phyloP scores from a whole-genome alignment of 2,113 vertebrate genomes.

The Limnothrissa miodon region DNA sequence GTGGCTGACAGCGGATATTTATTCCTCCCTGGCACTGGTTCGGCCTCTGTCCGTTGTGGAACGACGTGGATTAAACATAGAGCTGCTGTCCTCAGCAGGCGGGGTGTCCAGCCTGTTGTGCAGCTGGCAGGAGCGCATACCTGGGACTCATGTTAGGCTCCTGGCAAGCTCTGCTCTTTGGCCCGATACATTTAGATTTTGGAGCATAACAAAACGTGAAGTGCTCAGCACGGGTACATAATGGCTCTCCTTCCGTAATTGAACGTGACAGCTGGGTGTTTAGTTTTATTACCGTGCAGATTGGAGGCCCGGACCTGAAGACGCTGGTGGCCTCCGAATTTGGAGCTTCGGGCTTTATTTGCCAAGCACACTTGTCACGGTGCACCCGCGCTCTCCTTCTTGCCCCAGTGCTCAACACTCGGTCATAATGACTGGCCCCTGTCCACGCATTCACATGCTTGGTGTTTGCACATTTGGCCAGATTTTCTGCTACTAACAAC shows the following conservation, averaged over 20 bases:
- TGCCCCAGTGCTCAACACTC: not conserved
- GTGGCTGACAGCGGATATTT: not conserved
- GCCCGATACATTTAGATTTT: conserved; percentile 3
- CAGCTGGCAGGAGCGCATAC: conserved; percentile 14
- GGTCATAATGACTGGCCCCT: not conserved
- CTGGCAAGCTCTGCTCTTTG: not conserved
- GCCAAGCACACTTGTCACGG: conserved; percentile 10
- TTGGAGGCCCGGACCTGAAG: not conserved
- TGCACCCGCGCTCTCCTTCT: not conserved
- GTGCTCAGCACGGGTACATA: conserved; percentile 1
- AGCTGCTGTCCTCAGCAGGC: conserved; percentile 21
- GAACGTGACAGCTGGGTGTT: conserved; percentile 14
- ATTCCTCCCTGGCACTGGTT: not conserved
- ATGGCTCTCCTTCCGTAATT: not conserved
- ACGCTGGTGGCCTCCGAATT: not conserved
- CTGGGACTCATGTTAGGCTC: not conserved
- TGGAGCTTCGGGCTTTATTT: not conserved
- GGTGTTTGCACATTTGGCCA: conserved; percentile 7
- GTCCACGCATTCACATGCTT: conserved; percentile 5
- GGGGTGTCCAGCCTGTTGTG: conserved; percentile 1
- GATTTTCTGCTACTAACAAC: not conserved
- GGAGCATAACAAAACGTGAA: not conserved
- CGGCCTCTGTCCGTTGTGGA: conserved; percentile 24
- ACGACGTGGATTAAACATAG: conserved; percentile 22
- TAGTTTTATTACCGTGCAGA: not conserved